Conservation (phyloP, 2,888 invertebrate species). For the Beris chalybata region DNA sequence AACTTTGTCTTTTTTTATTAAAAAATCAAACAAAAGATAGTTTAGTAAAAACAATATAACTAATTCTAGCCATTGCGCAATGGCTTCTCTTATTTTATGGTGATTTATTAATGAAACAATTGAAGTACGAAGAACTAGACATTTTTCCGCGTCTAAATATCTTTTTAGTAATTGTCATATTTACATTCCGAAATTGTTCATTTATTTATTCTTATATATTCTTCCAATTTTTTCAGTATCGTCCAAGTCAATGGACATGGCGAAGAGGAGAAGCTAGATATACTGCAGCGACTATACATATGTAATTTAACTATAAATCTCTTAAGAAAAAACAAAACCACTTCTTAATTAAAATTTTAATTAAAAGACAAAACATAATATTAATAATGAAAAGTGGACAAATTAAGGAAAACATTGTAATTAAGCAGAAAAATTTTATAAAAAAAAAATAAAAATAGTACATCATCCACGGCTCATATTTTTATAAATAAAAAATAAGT, state of each 20-base stretch:
- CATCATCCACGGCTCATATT: constrained; percentile 27
- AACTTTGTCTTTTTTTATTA: no score
- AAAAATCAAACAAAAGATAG: no score
- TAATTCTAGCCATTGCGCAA: no score
- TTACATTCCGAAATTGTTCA: constrained; percentile 2
- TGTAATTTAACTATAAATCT: constrained; percentile 60
- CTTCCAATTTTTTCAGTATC: constrained; percentile 68
- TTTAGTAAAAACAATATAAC: no score
- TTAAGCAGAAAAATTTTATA: constrained; percentile 19
- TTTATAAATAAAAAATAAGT: constrained; percentile 26
- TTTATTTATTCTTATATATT: constrained; percentile 13
- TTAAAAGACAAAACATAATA: constrained; percentile 12
- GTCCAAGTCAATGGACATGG: constrained; percentile 93
- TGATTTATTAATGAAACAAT: no score
- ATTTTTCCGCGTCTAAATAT: no score
- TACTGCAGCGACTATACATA: constrained; percentile 93
- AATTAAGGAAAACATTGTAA: neutral
- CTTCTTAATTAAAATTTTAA: constrained; percentile 19
- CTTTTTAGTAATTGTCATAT: no score
- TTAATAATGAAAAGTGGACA: neutral
- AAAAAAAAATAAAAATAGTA: constrained; percentile 24
- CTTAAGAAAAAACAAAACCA: constrained; percentile 27
- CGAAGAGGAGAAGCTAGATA: constrained; percentile 89
- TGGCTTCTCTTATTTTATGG: no score
- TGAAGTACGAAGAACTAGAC: no score